Evolutionary conservation across 2,888 invertebrate genomes (phyloP).

Genomic region (Acrobasis consociella): DNA sequence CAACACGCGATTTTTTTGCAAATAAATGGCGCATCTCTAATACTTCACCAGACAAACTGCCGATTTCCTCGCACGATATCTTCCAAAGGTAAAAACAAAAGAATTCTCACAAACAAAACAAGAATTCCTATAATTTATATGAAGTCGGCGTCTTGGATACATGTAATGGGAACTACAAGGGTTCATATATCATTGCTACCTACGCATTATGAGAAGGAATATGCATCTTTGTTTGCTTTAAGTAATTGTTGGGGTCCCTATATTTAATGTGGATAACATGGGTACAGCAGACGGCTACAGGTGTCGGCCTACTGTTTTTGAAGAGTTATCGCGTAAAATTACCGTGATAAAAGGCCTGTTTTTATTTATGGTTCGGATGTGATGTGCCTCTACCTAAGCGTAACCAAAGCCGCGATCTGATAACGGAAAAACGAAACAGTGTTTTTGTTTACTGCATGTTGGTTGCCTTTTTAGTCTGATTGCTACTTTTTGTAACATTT

Average conservation of each 20-base stretch:
- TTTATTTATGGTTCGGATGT: conserved; percentile 13
- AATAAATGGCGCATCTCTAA: conserved; percentile 34
- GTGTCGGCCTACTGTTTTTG: conserved; percentile 33
- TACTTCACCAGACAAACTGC: conserved; percentile 29
- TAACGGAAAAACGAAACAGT: background rate
- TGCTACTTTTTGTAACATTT: background rate
- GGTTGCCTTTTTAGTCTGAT: background rate
- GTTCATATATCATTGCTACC: conserved; percentile 33
- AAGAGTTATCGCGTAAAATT: conserved; percentile 21
- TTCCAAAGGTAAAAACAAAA: conserved; percentile 21
- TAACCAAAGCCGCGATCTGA: conserved; percentile 19
- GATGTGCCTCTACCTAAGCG: background rate
- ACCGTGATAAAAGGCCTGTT: conserved; percentile 8
- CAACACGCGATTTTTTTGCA: conserved; percentile 16
- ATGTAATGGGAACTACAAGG: conserved; percentile 25
- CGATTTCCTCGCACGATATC: conserved; percentile 29
- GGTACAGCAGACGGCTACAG: conserved; percentile 31
- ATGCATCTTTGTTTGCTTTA: conserved; percentile 35
- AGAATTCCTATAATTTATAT: conserved; percentile 53
- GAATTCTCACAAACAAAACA: conserved; percentile 42
- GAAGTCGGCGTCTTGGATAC: conserved; percentile 33
- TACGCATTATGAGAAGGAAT: conserved; percentile 38
- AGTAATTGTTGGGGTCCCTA: conserved; percentile 24
- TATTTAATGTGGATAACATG: conserved; percentile 32
- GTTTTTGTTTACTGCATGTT: conserved; percentile 15